A percentile compares a stretch with the other conserved stretches of the same genome.
Conservation (phyloP, 2,113 vertebrate genomes). For the Macaca mulatta region DNA sequence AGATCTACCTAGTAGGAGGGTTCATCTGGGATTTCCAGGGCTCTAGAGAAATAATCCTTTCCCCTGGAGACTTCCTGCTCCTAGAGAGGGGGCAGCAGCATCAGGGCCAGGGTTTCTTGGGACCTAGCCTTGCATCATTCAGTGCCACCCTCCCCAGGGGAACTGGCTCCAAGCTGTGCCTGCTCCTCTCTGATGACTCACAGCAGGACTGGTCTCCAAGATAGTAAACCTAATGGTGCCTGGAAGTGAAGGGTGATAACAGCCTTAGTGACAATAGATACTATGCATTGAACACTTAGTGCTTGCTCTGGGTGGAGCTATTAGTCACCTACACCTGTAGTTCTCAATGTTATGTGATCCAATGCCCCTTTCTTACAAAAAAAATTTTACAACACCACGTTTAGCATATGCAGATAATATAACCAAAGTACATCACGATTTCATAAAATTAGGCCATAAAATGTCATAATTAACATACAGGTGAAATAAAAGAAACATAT, state of each 20-base stretch:
- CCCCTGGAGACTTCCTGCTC: not conserved
- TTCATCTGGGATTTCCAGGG: not conserved
- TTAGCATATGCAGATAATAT: not conserved
- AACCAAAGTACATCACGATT: not conserved
- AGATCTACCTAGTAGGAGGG: not conserved
- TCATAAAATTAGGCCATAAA: conserved; percentile 8
- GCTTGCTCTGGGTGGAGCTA: not conserved
- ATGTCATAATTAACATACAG: not conserved
- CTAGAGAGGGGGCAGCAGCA: not conserved
- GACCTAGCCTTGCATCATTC: not conserved
- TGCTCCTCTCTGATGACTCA: not conserved
- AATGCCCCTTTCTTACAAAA: not conserved
- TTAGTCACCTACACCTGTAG: not conserved
- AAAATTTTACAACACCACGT: not conserved
- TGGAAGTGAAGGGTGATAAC: not conserved
- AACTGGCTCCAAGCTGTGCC: not conserved
- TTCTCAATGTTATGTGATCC: not conserved
- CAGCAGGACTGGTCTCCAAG: not conserved
- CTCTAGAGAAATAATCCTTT: not conserved
- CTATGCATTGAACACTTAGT: not conserved
- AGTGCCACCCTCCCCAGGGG: not conserved
- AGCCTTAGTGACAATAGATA: not conserved
- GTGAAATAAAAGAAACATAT: not conserved
- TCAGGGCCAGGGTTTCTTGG: not conserved
- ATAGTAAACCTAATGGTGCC: not conserved